Base-by-base conservation (phyloP, 2,888 invertebrate genomes). In the Callinectes sapidus region DNA sequence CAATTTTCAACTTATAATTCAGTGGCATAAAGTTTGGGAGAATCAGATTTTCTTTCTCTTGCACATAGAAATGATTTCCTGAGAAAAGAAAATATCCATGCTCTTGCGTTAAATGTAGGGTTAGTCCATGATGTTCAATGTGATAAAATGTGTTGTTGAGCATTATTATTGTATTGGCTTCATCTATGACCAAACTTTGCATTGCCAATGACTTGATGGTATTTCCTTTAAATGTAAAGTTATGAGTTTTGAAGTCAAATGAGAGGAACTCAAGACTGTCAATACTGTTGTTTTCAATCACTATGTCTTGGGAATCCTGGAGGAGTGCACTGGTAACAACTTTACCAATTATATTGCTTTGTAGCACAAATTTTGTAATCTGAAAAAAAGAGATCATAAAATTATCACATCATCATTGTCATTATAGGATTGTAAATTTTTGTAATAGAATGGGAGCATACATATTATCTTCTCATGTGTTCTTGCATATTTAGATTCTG, bases 241-340 rank as follows among this genome's bases (percentile, higher is more conserved):
- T 66, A 8, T 85, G 28, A 5, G 89, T 66, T 86, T 42, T 66
- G 81, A 86, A 48, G 39, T 92, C 92, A 8, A 92, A 32, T n/a
- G 89, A 77, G 39, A 89, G 86, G 86, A 89, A 92, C 32, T 28
- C 23, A 32, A 92, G 55, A n/a, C 54, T 42, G 28, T 28, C 86
- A 42, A 92, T 89, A n/a, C 28, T 42, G 48, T 92, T 92, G 66
- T 48, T 66, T 42, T 42, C 42, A 39, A 92, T 66, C 61, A 61
- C 48, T 42, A 66, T 86, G 14, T 89, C n/a, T n/a, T 35, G 13
- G 39, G 92, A 92, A 39, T 90, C 42, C 8, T 92, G 92, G 28
- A 92, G n/a, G 42, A 92, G 85, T 35, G 92, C 92, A 66, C 92
- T 55, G 54, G 92, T 89, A 8, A 48, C 14, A 18, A 92, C 85